Conservation (phyloP, 2,113 vertebrate species). For the Elephantulus edwardii region DNA sequence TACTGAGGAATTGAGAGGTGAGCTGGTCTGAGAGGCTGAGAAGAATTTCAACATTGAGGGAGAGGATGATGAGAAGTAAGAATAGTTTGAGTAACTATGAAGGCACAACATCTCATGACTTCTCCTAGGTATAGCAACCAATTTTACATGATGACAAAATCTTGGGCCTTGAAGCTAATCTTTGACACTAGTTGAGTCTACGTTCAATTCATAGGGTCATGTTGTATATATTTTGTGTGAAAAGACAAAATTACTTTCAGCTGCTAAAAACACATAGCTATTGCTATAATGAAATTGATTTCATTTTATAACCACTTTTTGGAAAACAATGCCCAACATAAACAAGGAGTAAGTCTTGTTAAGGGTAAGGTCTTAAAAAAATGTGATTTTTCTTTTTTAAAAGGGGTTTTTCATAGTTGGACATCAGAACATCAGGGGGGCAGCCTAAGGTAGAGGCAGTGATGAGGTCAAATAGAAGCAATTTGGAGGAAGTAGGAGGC, state of each 20-base stretch:
- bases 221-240: too few relatives aligned
- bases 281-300: too few relatives aligned
- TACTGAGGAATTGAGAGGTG: not conserved
- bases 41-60: not conserved
- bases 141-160: not conserved
- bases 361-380: too few relatives aligned
- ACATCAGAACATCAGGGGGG: not conserved
- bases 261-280: too few relatives aligned
- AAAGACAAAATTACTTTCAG: too few relatives aligned
- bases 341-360: too few relatives aligned
- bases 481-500: not conserved
- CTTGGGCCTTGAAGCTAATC: too few relatives aligned
- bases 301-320: too few relatives aligned
- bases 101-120: not conserved
- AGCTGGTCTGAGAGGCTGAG: not conserved
- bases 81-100: not conserved
- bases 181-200: too few relatives aligned
- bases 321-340: too few relatives aligned
- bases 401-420: not conserved
- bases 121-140: conserved; percentile 27
- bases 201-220: too few relatives aligned
- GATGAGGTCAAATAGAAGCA: conserved; percentile 16
- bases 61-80: not conserved
- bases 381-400: not conserved
- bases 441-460: not conserved